Percentiles rank a stretch among this genome's conserved stretches.
Evolutionary conservation across 2,113 vertebrate genomes (phyloP).

Genomic region (Drymodes brunneopygia): DNA sequence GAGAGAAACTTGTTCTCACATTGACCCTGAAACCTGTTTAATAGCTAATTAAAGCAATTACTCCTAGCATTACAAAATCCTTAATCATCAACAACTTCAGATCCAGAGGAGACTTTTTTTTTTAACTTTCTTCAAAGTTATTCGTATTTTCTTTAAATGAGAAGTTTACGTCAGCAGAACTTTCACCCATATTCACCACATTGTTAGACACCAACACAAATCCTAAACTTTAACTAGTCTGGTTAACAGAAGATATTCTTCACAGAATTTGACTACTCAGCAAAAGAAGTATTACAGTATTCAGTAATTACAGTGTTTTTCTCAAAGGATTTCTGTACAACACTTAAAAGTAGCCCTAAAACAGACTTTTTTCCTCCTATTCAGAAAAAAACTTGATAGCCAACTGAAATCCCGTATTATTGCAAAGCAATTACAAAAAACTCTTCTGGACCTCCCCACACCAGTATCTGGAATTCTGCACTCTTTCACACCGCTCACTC

Average conservation of each 20-base stretch:
- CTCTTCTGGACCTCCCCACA: accelerated
- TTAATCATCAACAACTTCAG: constrained; percentile 77
- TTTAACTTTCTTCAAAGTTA: neutral
- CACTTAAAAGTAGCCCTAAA: neutral
- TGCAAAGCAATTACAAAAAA: neutral
- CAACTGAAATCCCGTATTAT: neutral
- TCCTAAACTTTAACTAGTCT: neutral
- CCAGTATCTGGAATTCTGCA: neutral
- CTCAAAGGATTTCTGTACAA: neutral
- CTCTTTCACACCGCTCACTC: accelerated
- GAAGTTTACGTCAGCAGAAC: neutral
- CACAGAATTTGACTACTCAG: neutral
- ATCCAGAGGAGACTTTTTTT: neutral
- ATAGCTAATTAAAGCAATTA: constrained; percentile 95
- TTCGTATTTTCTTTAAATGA: neutral
- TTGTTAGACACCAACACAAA: neutral
- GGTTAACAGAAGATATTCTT: neutral
- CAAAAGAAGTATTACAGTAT: neutral
- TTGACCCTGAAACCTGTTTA: constrained; percentile 91
- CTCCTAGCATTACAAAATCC: constrained; percentile 77
- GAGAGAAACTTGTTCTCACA: constrained; percentile 82
- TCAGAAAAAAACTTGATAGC: neutral
- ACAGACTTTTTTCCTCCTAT: neutral
- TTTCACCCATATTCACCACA: neutral
- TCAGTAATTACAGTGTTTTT: neutral